Evolutionary conservation across 2,113 vertebrate species (phyloP).

Genomic region (Oenanthe oenanthe): DNA sequence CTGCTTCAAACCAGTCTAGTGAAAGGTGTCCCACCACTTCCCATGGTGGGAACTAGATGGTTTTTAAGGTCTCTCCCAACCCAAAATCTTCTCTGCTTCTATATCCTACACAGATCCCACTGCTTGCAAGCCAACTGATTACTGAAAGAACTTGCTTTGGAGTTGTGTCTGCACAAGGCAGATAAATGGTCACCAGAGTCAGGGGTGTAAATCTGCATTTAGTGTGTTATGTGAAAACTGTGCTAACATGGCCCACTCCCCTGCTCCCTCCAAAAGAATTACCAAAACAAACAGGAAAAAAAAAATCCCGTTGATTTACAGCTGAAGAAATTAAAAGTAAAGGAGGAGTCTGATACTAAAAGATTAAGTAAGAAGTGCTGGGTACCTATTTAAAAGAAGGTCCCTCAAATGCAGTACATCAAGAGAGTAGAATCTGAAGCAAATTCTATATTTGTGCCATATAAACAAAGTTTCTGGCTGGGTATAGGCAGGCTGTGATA

Average conservation of each 20-base stretch:
- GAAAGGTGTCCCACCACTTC: neutral
- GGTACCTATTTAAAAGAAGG: neutral
- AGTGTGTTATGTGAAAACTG: neutral
- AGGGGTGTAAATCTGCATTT: neutral
- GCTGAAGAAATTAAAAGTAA: neutral
- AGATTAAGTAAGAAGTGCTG: neutral
- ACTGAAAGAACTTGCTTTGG: neutral
- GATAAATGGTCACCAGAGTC: neutral
- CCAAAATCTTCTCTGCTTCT: neutral
- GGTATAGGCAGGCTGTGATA: neutral
- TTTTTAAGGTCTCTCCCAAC: neutral
- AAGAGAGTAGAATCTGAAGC: neutral
- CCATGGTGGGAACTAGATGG: neutral
- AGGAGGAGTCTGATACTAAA: neutral
- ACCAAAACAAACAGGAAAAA: neutral
- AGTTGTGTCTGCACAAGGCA: neutral
- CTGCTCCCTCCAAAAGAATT: accelerated
- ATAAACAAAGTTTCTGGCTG: neutral
- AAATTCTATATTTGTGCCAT: neutral
- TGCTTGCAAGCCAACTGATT: neutral
- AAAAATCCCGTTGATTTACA: neutral
- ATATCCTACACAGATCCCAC: accelerated
- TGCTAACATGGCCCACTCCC: neutral
- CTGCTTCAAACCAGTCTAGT: neutral
- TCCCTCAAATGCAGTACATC: neutral